Evolutionary conservation across 2,888 invertebrate species (phyloP), one percentile per base, ranked within the genome.

Genomic region (Nematopogon swammerdamellus): DNA sequence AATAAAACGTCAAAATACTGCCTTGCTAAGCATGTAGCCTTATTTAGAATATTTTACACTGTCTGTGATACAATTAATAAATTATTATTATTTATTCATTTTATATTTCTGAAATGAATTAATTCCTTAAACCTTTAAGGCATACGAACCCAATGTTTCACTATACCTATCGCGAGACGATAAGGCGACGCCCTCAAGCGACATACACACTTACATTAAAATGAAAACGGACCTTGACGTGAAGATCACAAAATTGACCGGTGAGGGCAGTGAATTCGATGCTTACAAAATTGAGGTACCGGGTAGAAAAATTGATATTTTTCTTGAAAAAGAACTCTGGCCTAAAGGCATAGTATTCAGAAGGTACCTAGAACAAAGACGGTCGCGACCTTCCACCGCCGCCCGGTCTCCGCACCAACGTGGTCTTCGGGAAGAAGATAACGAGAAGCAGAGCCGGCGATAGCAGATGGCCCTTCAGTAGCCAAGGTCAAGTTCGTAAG

Each of bases 251-350:
- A 25, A 25, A 25, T 25, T 25, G 25, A 25, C 25, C 25, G 25
- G 25, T 36, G 4, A 36, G 4, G 14, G n/a, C 14, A 36, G n/a
- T 36, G 18, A 18, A 19, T 18, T 18, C 14, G 11, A 42, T 8
- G 44, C 49, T 2, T 49, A 30, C 29, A 49, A 45, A 30, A 14
- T 49, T 8, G 29, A 29, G 20, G 19, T 49, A 45, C 49, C 49
- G 3, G 3, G 25, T 18, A 25, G 29, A n/a, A 17, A 49, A 45
- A 11, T 45, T 4, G n/a, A 10, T 14, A 8, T 18, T 19, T 46
- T 46, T 46, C 19, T 17, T 36, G 25, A 46, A 14, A 36, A n/a
- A 5, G 16, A 17, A 29, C 19, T 49, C 16, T 49, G 49, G 49
- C 49, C 49, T 11, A 17, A 46, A 3, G 49, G 46, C 6, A 16